Evolutionary conservation across 2,797 vertebrate genomes (phyloP).

Genomic region (Lacerta viridis): DNA sequence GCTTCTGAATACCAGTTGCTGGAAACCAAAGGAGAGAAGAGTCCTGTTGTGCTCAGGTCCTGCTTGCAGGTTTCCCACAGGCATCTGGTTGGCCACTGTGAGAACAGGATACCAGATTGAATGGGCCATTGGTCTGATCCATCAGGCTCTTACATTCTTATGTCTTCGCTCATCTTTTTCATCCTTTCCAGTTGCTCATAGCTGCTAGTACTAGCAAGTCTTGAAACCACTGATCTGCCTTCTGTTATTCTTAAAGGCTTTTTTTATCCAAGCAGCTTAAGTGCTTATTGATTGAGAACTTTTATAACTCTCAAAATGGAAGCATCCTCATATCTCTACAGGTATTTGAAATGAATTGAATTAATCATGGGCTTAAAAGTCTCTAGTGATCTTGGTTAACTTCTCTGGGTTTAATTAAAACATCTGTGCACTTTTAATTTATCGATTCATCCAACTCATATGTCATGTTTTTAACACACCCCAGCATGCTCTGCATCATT

Average conservation of each 20-base stretch:
- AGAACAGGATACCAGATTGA: too few species aligned
- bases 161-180: background rate
- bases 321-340: conserved; percentile 83
- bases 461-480: conserved; percentile 90
- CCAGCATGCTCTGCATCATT: conserved; percentile 88
- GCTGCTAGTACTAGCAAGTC: background rate
- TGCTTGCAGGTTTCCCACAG: too few species aligned
- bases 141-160: too few species aligned
- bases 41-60: too few species aligned
- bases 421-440: conserved; percentile 90
- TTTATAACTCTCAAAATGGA: conserved; percentile 83
- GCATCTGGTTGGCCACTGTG: too few species aligned
- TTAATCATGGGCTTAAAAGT: conserved; percentile 89
- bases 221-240: background rate
- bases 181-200: background rate
- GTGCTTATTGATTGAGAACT: conserved; percentile 82
- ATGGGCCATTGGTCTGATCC: too few species aligned
- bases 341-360: conserved; percentile 90
- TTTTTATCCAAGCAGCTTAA: conserved; percentile 75
- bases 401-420: conserved; percentile 90
- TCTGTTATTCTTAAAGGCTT: conserved; percentile 71
- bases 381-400: conserved; percentile 85
- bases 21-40: too few species aligned
- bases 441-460: conserved; percentile 87
- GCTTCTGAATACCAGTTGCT: too few species aligned